Evolutionary conservation across 2,797 vertebrate genomes (phyloP), one percentile per base, ranked within the genome.

Genomic region (Phaenicophaeus curvirostris): DNA sequence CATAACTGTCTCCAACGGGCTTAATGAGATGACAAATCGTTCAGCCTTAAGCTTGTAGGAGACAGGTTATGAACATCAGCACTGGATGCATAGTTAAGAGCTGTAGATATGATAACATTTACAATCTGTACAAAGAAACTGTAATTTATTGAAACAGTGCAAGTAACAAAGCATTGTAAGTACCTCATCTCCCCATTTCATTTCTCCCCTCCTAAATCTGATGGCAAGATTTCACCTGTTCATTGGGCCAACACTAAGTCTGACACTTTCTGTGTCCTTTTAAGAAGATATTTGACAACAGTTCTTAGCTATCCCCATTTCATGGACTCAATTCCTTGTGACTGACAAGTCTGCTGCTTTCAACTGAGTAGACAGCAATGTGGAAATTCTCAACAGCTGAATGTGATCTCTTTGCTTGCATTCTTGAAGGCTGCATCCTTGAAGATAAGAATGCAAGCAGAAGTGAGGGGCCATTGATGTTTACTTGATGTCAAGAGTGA

Each of bases 11-110:
- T 89, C 77, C 80, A 76, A 76, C 88, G 77, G 77, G 39, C 53
- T 95, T 87, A 95, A 77, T 87, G 66, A 54, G 35, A 63, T 73
- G 73, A 81, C 77, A 95, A 78, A 94, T 79, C 9, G 5, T 86
- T 91, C 71, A 87, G 51, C 58, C 48, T 82, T 79, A 61, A 61
- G 48, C 73, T 73, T 87, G 25, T 65, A 80, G 81, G 24, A 85
- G 74, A 90, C n/a, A 25, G 41, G 41, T 77, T 89, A 68, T 41
- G 80, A 91, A 59, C 62, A 76, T 78, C 58, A 90, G 69, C 58
- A 63, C 23, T 90, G 63, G 74, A 58, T 79, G 53, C 31, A 35
- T 35, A 69, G 89, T 79, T 87, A 87, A 57, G 28, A 75, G 51
- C 73, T 41, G 17, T 33, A 62, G 69, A 75, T 58, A 15, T 31